A percentile compares a stretch with the other conserved stretches of the same genome.
phyloP scores from a whole-genome alignment of 2,888 invertebrate species.

The Drosophila melanosoma region DNA sequence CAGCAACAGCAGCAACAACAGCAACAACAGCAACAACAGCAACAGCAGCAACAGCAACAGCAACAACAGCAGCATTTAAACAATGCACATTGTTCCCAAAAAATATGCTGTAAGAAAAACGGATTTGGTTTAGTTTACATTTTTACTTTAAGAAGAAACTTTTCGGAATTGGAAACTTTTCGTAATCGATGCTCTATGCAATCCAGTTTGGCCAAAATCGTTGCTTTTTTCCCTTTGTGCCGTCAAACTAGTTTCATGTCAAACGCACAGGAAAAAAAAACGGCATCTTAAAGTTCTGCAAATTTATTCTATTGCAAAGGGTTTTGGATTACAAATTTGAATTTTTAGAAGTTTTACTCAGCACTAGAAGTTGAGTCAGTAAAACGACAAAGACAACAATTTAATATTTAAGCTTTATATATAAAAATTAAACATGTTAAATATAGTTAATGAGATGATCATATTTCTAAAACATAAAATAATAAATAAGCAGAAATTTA shows the following conservation, averaged over 20 bases:
- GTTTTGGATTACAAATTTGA: not conserved
- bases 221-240: not conserved
- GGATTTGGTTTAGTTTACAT: conserved; percentile 17
- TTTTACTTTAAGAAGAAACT: conserved; percentile 46
- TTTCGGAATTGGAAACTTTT: conserved; percentile 21
- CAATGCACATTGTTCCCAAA: conserved; percentile 61
- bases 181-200: conserved; percentile 9
- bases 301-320: not conserved
- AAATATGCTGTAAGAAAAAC: conserved; percentile 48
- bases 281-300: conserved; percentile 2
- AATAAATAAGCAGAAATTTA: not conserved
- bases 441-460: not conserved
- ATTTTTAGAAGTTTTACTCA: not conserved
- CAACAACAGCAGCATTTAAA: conserved; percentile 29
- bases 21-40: not conserved
- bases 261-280: not conserved
- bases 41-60: too few species aligned
- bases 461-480: not conserved
- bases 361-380: not conserved
- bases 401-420: not conserved
- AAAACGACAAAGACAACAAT: not conserved
- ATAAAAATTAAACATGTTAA: not conserved
- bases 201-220: conserved; percentile 9
- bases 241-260: conserved; percentile 3
- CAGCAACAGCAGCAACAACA: conserved; percentile 16